These are phyloP conservation scores for Bos taurus DNA, from an alignment of 2,113 vertebrate genomes.

Conservation along the genomic window ARS-UCD2.0 NC_037334.1:53215001-53215500, in stretches of 20 bases:
- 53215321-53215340: background rate
- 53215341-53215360: background rate
- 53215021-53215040: constrained; percentile 84
- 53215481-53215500: background rate
- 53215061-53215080: constrained; percentile 83
- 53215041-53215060: constrained; percentile 80
- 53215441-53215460: background rate
- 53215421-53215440: background rate
- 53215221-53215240: background rate
- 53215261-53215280: background rate
- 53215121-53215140: background rate
- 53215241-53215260: background rate
- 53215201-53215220: background rate
- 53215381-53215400: background rate
- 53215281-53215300: background rate
- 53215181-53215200: background rate
- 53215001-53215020: constrained; percentile 82
- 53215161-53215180: background rate
- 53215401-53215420: background rate
- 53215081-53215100: constrained; percentile 79
- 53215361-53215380: background rate
- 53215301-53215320: background rate
- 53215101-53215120: constrained; percentile 49
- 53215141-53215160: constrained; percentile 2
- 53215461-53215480: background rate